phyloP scores from a whole-genome alignment of 2,113 vertebrate genomes.

The Sebastes schlegelii region DNA sequence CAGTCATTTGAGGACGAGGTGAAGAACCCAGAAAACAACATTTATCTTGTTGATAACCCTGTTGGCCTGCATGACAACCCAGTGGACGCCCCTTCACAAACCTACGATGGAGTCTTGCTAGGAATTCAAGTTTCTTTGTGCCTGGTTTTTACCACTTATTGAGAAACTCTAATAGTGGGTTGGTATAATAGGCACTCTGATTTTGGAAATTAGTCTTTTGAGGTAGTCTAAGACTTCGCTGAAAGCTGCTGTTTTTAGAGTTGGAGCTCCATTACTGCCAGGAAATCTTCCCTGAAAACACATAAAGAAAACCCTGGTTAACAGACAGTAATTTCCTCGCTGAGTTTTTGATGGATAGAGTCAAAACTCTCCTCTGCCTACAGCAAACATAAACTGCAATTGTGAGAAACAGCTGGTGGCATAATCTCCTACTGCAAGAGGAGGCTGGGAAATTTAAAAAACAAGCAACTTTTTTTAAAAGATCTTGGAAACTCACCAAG shows the following conservation, averaged over 20 bases:
- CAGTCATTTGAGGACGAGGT: conserved; percentile 51
- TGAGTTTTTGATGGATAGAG: conserved; percentile 23
- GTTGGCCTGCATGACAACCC: conserved; percentile 22
- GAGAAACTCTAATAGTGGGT: not conserved
- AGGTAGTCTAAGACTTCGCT: not conserved
- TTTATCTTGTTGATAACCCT: conserved; percentile 61
- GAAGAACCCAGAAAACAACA: conserved; percentile 64
- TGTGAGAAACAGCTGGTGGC: conserved; percentile 38
- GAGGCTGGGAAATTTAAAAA: conserved; percentile 28
- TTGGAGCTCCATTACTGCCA: conserved; percentile 1
- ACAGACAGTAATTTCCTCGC: conserved; percentile 25
- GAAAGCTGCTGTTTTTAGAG: conserved; percentile 1
- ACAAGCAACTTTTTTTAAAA: conserved; percentile 51
- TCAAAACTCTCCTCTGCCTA: conserved; percentile 18
- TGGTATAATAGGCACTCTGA: not conserved
- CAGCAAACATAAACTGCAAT: conserved; percentile 45
- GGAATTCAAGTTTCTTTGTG: conserved; percentile 17
- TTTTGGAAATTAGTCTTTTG: conserved; percentile 1
- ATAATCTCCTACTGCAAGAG: conserved; percentile 27
- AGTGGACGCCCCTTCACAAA: conserved; percentile 32
- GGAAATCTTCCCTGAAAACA: conserved; percentile 24
- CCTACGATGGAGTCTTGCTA: not conserved
- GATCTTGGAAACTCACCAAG: conserved; percentile 51
- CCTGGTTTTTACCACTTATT: conserved; percentile 4
- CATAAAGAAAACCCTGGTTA: conserved; percentile 18